Evolutionary conservation across 2,888 invertebrate genomes (phyloP), one percentile per base, ranked within the genome.

Genomic region (Eupithecia vulgata): DNA sequence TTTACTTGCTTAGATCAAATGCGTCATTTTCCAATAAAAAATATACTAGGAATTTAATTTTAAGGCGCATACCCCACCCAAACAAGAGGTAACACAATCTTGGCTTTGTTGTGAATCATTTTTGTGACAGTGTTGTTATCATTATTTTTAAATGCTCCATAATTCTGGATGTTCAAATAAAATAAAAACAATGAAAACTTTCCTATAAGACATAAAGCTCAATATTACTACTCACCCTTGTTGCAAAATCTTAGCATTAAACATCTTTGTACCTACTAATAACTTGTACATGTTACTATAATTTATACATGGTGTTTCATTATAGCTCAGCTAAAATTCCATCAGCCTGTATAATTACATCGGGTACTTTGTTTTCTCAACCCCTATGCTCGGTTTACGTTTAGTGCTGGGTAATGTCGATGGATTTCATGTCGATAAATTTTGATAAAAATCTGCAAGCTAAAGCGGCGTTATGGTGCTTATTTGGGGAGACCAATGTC

Each of bases 331-430:
- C 83, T 81, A 79, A 82, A 82, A 85, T 85, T 84, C 82, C 83
- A 82, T 82, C 83, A 81, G 81, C 81, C 82, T 82, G 82, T 85
- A 79, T 86, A 88, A 88, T 90, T 87, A 88, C 84, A 82, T 82
- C 75, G 79, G 73, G 77, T 80, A 83, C 86, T 85, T 87, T 90
- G 87, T 90, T 89, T 88, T 86, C 85, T 84, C 84, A 84, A 84
- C 90, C 90, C 90, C 82, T 88, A 90, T 91, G 80, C 88, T 89
- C 88, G 75, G 84, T 82, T 91, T 90, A 87, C 90, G 72, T 25
- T 37, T 73, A 80, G 76, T 68, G 79, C 81, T 79, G 80, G 70
- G 66, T 35, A 78, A 84, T 81, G 65, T 65, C 65, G 65, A 65
- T 65, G 15, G 40, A 42, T 37, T 37, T 65, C 25, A 57, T 64